A percentile compares a stretch with the other conserved stretches of the same genome.
Conservation (phyloP, 2,888 invertebrate species). For the Lysandra bellargus region DNA sequence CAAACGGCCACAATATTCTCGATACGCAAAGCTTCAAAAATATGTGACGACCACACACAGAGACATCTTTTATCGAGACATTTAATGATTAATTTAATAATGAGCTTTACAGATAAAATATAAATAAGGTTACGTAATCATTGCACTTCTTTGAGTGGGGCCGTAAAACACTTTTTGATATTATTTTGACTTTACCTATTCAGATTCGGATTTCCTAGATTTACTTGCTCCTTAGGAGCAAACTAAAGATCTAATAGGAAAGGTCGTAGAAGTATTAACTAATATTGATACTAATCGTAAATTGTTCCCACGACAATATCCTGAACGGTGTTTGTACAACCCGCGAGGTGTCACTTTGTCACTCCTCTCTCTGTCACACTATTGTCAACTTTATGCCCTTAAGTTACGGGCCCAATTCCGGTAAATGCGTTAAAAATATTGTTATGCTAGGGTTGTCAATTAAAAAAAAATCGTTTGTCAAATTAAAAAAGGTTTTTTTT, state of each 20-base stretch:
- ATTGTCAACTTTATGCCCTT: neutral
- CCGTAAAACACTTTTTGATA: too few species aligned
- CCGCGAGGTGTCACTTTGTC: neutral
- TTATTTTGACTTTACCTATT: neutral
- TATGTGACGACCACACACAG: too few species aligned
- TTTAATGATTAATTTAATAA: too few species aligned
- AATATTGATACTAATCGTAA: neutral
- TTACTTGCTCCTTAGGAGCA: neutral
- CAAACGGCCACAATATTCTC: too few species aligned
- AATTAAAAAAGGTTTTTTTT: neutral
- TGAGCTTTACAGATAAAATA: too few species aligned
- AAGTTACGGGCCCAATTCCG: neutral
- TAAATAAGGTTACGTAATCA: too few species aligned
- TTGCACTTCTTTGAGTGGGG: too few species aligned
- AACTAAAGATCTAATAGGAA: neutral
- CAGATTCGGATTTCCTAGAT: neutral
- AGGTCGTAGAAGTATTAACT: neutral
- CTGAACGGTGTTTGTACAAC: constrained; percentile 16
- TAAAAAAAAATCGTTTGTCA: neutral
- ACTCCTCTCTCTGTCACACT: neutral
- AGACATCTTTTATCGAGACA: too few species aligned
- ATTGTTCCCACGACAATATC: constrained; percentile 26
- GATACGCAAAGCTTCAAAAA: too few species aligned
- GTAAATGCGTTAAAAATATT: neutral
- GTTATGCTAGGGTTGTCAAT: neutral